Base-by-base conservation (phyloP, 2,797 vertebrate genomes). In the Sciurus vulgaris region DNA sequence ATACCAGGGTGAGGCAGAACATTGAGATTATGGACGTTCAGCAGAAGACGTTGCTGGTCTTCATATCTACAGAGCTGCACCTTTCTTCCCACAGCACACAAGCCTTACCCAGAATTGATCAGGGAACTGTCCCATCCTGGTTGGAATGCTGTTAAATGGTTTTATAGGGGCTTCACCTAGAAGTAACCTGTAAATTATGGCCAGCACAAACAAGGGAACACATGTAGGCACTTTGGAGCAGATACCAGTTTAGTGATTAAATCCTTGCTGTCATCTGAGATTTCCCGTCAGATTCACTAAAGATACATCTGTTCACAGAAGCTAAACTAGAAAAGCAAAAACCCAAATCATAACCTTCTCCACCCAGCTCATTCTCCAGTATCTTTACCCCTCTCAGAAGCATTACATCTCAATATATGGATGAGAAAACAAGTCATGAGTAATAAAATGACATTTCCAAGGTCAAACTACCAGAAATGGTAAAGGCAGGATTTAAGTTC, bases 161-260 rank as follows among this genome's bases (percentile, higher is more conserved):
- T 97, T 93, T 81, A 74, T 28, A 22, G 13, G 33, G 56, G 51
- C 38, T 87, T 95, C 51, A 59, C 38, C 69, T 92, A 77, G 92
- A 49, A 92, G 41, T 61, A 69, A 51, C 63, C 74, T 79, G 33
- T 33, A 73, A 91, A 59, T 84, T 61, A 30, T 24, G 24, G 22
- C 83, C 67, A 65, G 47, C 65, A 44, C 85, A 82, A 77, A 84
- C 67, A 70, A 86, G 38, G 20, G 33, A 86, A 59, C 72, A 59
- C 41, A n/a, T 1, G 51, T 18, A 74, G 35, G 44, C 73, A 67
- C 44, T 86, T 81, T 5, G 30, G 44, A 73, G 54, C 17, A 70
- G n/a, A 63, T 3, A 10, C 56, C 72, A 74, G 47, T 44, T 86
- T n/a, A 54, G 47, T 24, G 28, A 78, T 59, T 63, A 69, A 79